phyloP scores from a whole-genome alignment of 2,797 vertebrate genomes.

The Melopsittacus undulatus region DNA sequence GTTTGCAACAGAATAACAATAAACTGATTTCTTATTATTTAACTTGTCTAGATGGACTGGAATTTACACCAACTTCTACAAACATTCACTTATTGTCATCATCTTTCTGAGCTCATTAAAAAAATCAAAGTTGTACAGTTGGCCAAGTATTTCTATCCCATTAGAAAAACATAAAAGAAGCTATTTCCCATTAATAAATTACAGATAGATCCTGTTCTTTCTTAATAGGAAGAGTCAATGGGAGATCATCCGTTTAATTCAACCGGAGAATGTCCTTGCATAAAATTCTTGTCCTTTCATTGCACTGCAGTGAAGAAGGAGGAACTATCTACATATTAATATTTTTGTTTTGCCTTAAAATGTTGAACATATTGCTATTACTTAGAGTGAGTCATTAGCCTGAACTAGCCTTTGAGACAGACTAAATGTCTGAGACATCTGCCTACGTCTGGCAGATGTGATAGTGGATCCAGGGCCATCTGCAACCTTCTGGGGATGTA shows the following conservation, averaged over 20 bases:
- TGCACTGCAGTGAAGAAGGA: not conserved
- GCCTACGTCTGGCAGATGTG: not conserved
- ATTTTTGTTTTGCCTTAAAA: not conserved
- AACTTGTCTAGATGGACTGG: not conserved
- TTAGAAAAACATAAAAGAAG: not conserved
- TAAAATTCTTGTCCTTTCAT: not conserved
- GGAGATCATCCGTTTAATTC: not conserved
- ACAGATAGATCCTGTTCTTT: not conserved
- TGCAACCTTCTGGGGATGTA: not conserved
- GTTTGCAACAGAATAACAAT: not conserved
- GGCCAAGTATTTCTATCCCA: not conserved
- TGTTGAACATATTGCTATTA: not conserved
- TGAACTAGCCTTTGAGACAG: not conserved
- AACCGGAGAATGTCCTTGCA: not conserved
- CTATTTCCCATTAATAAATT: not conserved
- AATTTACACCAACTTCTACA: not conserved
- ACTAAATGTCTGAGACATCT: not conserved
- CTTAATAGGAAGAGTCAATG: not conserved
- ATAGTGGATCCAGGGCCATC: not conserved
- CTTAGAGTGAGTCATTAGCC: not conserved
- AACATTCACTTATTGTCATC: not conserved
- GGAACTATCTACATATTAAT: not conserved
- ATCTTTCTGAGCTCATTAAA: not conserved
- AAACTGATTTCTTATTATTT: not conserved
- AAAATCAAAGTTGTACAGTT: not conserved